A percentile compares a stretch with the other conserved stretches of the same genome.
Evolutionary conservation across 30 jellyfish, hydroid and myxozoan genomes (phyloP).

Genomic region (Morbakka virulenta): DNA sequence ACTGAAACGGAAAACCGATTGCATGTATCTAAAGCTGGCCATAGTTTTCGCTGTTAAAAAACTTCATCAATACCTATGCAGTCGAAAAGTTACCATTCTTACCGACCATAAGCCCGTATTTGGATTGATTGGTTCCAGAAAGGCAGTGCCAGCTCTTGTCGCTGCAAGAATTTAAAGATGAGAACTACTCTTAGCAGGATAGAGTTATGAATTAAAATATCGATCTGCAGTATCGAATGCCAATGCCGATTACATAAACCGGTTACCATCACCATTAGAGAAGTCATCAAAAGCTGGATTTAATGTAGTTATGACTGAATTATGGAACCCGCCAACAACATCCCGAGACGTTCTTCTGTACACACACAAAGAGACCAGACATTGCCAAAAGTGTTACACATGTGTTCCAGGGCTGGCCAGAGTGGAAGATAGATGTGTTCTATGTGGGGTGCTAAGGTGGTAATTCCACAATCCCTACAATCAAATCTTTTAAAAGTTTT

Average conservation of each 20-base stretch:
- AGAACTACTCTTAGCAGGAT: conserved; percentile 46
- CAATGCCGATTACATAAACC: neutral
- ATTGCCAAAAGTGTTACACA: neutral
- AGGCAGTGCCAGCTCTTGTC: conserved; percentile 45
- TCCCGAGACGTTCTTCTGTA: conserved; percentile 1
- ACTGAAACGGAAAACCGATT: too few species aligned
- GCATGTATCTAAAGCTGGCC: too few species aligned
- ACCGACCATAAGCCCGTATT: conserved; percentile 65
- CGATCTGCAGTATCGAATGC: too few species aligned
- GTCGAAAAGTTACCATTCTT: conserved; percentile 26
- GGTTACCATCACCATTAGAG: conserved; percentile 28
- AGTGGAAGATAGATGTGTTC: conserved; percentile 14
- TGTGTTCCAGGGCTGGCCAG: neutral
- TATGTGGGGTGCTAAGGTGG: conserved; percentile 16
- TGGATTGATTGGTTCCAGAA: conserved; percentile 5
- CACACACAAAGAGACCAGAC: neutral
- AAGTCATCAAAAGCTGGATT: too few species aligned
- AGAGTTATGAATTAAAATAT: conserved; percentile 8
- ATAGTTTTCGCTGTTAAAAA: conserved; percentile 37
- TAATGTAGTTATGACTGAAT: conserved; percentile 34
- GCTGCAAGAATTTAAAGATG: conserved; percentile 60
- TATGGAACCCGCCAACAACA: conserved; percentile 40
- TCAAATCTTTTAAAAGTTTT: neutral
- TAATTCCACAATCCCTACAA: neutral
- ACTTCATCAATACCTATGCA: conserved; percentile 51